Conservation (phyloP, 1,140 invertebrate species). For the Lysiphlebus fabarum region DNA sequence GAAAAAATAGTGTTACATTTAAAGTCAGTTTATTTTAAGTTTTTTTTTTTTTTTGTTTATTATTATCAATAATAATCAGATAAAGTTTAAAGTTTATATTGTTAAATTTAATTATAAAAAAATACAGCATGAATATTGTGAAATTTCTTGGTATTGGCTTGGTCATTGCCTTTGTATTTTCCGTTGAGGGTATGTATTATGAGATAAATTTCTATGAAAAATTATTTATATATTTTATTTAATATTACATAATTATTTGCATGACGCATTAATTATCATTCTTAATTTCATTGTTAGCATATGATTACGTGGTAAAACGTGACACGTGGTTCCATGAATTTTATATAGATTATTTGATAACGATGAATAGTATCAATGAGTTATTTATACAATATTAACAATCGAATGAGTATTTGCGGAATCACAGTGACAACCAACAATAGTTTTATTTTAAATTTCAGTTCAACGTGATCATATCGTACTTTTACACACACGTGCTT, state of each 20-base stretch:
- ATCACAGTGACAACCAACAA: neutral
- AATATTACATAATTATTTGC: too few relatives aligned
- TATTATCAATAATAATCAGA: neutral
- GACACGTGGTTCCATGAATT: too few relatives aligned
- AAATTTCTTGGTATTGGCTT: conserved; percentile 26
- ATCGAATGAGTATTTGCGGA: neutral
- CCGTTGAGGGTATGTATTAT: conserved; percentile 28
- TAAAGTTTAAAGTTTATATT: neutral
- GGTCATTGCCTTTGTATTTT: conserved; percentile 22
- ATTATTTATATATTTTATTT: too few relatives aligned
- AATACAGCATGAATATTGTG: conserved; percentile 33
- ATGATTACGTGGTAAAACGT: too few relatives aligned
- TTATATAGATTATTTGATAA: too few relatives aligned
- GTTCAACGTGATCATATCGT: neutral
- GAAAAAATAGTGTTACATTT: too few relatives aligned
- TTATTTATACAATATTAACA: too few relatives aligned
- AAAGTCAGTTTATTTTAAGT: neutral
- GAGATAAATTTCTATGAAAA: too few relatives aligned
- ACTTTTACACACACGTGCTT: conserved; percentile 2
- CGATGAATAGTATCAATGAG: too few relatives aligned
- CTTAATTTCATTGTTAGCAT: too few relatives aligned
- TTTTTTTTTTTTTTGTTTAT: conserved; percentile 3
- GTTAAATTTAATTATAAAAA: neutral
- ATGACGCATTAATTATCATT: too few relatives aligned
- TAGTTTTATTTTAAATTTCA: neutral